Evolutionary conservation across 1,140 invertebrate genomes (phyloP).

Genomic region (Drosophila arawakana): DNA sequence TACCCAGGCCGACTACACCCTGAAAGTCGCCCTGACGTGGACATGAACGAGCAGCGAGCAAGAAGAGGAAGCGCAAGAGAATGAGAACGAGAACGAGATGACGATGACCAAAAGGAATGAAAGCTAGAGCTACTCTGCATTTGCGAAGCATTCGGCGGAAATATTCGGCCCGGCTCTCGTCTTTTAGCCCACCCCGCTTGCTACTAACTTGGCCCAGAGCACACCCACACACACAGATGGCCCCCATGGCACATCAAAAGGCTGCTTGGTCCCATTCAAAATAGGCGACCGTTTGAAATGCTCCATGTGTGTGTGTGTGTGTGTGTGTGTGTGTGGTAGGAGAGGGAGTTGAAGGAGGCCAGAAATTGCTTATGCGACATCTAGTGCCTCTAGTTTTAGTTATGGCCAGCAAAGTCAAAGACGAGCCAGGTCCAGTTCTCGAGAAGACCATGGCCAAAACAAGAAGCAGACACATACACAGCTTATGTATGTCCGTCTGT

Average conservation of each 20-base stretch:
- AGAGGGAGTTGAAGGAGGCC: constrained; percentile 38
- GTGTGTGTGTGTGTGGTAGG: background rate
- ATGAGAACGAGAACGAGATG: constrained; percentile 47
- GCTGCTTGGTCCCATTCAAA: constrained; percentile 53
- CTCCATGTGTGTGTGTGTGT: constrained; percentile 9
- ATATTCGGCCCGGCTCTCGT: constrained; percentile 73
- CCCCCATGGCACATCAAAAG: constrained; percentile 71
- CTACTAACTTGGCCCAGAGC: constrained; percentile 3
- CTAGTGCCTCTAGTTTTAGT: constrained; percentile 73
- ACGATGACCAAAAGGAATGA: constrained; percentile 80
- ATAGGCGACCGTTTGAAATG: constrained; percentile 49
- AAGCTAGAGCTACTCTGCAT: constrained; percentile 69
- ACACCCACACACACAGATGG: constrained; percentile 28
- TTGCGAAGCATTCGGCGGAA: constrained; percentile 80
- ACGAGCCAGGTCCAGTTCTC: constrained; percentile 41
- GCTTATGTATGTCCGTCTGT: constrained; percentile 35
- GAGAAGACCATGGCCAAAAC: constrained; percentile 42
- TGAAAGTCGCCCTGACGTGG: background rate
- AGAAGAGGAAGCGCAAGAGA: constrained; percentile 40
- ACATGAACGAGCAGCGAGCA: constrained; percentile 22
- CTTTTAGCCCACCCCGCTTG: constrained; percentile 52
- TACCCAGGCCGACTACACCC: background rate
- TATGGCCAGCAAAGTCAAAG: constrained; percentile 66
- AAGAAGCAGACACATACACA: constrained; percentile 23
- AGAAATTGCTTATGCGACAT: constrained; percentile 83